phyloP scores from a whole-genome alignment of 2,888 invertebrate species.

The Mellilla xanthometata region DNA sequence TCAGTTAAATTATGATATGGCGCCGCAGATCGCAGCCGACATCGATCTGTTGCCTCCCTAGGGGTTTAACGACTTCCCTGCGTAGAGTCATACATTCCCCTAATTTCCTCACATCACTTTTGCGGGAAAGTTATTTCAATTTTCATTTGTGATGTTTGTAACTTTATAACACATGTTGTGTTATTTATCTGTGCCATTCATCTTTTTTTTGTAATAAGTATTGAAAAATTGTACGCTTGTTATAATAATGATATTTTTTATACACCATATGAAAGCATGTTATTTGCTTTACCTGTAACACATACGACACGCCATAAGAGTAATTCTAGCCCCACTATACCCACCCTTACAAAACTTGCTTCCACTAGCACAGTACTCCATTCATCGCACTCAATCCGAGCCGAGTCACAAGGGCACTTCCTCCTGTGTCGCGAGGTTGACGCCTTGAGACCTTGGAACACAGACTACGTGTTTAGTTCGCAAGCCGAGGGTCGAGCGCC shows the following conservation, averaged over 20 bases:
- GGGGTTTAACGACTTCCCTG: constrained; percentile 39
- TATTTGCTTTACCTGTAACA: too few species aligned
- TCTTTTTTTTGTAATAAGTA: too few species aligned
- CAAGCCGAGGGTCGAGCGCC: constrained; percentile 15
- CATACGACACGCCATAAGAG: too few species aligned
- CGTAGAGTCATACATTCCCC: constrained; percentile 49
- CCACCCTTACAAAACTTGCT: background rate
- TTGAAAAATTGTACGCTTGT: too few species aligned
- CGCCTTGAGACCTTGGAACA: constrained; percentile 9
- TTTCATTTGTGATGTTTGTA: constrained; percentile 37
- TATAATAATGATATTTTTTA: too few species aligned
- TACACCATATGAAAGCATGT: too few species aligned
- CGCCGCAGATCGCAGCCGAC: constrained; percentile 9
- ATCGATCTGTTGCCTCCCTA: constrained; percentile 37
- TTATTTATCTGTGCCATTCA: too few species aligned
- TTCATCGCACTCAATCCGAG: constrained; percentile 6
- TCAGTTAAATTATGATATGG: constrained; percentile 18
- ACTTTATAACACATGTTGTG: background rate
- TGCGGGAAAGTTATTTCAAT: constrained; percentile 46
- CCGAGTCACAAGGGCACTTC: constrained; percentile 25
- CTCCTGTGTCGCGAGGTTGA: constrained; percentile 22
- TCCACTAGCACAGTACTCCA: constrained; percentile 2
- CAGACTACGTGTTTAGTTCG: too few species aligned
- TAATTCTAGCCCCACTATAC: too few species aligned
- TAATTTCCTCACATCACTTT: constrained; percentile 50